Base-by-base conservation (phyloP, 2,888 invertebrate species). In the Apotomis capreana region DNA sequence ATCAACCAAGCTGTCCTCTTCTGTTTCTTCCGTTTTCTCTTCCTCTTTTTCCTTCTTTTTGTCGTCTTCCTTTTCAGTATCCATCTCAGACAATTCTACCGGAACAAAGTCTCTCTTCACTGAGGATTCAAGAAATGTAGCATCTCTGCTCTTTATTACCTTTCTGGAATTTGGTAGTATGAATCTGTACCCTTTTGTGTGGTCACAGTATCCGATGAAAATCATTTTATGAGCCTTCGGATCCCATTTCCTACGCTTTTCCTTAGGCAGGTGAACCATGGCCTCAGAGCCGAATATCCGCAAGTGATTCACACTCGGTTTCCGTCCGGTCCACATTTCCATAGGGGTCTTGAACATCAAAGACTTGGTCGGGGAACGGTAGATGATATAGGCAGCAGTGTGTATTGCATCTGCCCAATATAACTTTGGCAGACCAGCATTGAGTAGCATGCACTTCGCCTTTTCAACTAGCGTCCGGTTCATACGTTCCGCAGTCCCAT, bases 201-300 rank as follows among this genome's bases (percentile, higher is more conserved):
- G 59, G 40, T 83, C 83, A 71, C 79, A 77, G 68, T 88, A 87
- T 6, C 87, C 88, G 55, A 87, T 78, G 54, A 87, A 82, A n/a
- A 82, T 79, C 44, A 79, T 72, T 68, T 78, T 76, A 9, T 46
- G 46, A 46, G 81, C 75, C 71, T 87, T 88, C 3, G 79, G 59
- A 75, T 79, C 78, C 74, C 68, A 76, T 37, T 79, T 79, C 61
- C 59, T 76, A 0, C 74, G 10, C 49, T 75, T 74, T 36, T 76
- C 77, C 57, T 76, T 71, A 1, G 77, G 77, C n/a, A 79, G 12
- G 40, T 78, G 76, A 0, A 77, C 74, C 76, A 79, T 79, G 6
- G 77, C 78, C 51, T 78, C 74, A 69, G 74, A 78, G 3, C 88
- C 89, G 81, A 91, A 90, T 44, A 82, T 77, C 59, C 78, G 76